Conservation (phyloP, 1,140 invertebrate genomes). For the Drosophila novamexicana region DNA sequence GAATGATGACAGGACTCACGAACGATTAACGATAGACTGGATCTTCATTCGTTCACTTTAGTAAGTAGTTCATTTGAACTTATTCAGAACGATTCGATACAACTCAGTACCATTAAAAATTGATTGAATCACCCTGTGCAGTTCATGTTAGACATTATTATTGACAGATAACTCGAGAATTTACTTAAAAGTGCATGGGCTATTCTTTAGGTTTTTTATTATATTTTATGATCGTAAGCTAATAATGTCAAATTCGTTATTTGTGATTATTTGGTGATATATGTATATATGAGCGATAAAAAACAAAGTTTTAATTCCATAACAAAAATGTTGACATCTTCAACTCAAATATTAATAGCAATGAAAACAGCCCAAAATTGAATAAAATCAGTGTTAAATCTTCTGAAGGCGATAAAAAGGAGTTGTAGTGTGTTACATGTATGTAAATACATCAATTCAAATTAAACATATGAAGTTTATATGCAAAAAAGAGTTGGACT, state of each 20-base stretch:
- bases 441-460: constrained; percentile 46
- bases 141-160: constrained; percentile 57
- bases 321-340: constrained; percentile 40
- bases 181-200: constrained; percentile 66
- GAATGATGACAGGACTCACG: no score
- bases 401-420: constrained; percentile 23
- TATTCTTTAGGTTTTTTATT: constrained; percentile 71
- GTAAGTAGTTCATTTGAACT: neutral
- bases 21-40: no score
- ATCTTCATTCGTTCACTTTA: no score
- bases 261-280: constrained; percentile 50
- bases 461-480: constrained; percentile 25
- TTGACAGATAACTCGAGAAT: constrained; percentile 70
- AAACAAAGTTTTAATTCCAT: constrained; percentile 14
- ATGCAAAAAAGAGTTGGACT: constrained; percentile 25
- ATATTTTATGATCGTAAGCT: constrained; percentile 48
- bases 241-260: constrained; percentile 40
- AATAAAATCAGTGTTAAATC: constrained; percentile 28
- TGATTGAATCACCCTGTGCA: constrained; percentile 42
- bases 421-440: constrained; percentile 47
- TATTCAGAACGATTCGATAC: neutral
- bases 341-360: constrained; percentile 24
- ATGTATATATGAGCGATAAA: constrained; percentile 30
- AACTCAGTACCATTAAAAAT: constrained; percentile 3
- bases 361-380: constrained; percentile 28